Percentiles rank a stretch among this genome's conserved stretches.
phyloP scores from a whole-genome alignment of 1,140 invertebrate species.

The Diachasma alloeum region DNA sequence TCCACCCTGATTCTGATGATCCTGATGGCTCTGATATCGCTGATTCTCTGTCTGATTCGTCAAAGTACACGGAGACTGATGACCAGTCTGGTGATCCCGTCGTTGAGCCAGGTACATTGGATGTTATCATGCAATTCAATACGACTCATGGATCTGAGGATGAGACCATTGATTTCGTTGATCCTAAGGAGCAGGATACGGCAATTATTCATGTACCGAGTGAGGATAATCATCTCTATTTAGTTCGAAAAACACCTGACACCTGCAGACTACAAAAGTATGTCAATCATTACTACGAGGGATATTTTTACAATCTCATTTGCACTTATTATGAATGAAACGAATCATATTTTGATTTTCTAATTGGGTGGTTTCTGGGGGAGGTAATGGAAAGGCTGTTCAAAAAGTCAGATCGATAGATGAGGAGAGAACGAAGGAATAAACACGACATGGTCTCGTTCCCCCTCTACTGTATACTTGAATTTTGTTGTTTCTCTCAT shows the following conservation, averaged over 20 bases:
- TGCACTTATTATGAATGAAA: slow-evolving; percentile 67
- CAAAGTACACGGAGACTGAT: slow-evolving; percentile 16
- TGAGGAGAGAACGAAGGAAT: neutral
- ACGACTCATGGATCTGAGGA: slow-evolving; percentile 30
- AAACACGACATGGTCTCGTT: neutral
- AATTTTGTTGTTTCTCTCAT: neutral
- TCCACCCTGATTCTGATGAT: slow-evolving; percentile 42
- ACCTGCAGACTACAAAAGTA: slow-evolving; percentile 73
- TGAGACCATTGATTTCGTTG: slow-evolving; percentile 53
- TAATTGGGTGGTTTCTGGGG: neutral
- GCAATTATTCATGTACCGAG: slow-evolving; percentile 54
- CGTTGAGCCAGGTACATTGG: slow-evolving; percentile 41
- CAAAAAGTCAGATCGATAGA: no score
- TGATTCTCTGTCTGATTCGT: slow-evolving; percentile 42
- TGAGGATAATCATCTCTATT: slow-evolving; percentile 71
- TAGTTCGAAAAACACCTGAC: slow-evolving; percentile 73
- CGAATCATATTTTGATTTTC: no score
- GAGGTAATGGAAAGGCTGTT: neutral
- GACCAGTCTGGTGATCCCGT: slow-evolving; percentile 8
- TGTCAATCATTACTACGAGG: slow-evolving; percentile 65
- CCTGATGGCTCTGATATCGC: slow-evolving; percentile 46
- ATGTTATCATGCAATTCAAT: slow-evolving; percentile 59
- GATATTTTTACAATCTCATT: slow-evolving; percentile 65
- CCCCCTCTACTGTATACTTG: neutral
- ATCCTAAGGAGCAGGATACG: slow-evolving; percentile 46